phyloP scores from a whole-genome alignment of 2,888 invertebrate species.

The Rotaria socialis region DNA sequence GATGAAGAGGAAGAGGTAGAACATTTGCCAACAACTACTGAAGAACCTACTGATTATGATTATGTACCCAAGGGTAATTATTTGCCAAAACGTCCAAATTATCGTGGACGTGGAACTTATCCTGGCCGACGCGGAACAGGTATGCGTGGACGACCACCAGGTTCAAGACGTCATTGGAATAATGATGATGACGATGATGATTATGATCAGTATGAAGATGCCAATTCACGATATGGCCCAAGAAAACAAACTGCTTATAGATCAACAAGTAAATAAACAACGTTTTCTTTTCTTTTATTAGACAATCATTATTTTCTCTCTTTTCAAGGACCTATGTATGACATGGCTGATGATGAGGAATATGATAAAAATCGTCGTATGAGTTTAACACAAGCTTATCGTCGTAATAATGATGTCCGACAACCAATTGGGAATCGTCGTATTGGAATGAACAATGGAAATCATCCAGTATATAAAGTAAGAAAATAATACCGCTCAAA shows the following conservation, averaged over 20 bases:
- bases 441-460: slow-evolving; percentile 11
- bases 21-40: neutral
- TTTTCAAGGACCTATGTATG: neutral
- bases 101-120: slow-evolving; percentile 4
- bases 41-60: neutral
- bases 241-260: neutral
- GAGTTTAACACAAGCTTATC: slow-evolving; percentile 9
- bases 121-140: neutral
- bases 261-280: neutral
- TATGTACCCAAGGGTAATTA: neutral
- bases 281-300: neutral
- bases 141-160: neutral
- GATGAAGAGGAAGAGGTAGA: neutral
- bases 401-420: neutral
- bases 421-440: neutral
- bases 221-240: neutral
- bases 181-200: slow-evolving; percentile 2
- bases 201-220: slow-evolving; percentile 8
- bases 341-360: neutral
- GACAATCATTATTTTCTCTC: neutral
- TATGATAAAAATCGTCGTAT: slow-evolving; percentile 7
- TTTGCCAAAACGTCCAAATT: neutral
- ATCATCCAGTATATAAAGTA: slow-evolving; percentile 13
- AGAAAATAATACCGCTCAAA: no score
- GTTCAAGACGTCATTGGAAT: neutral